Percentiles rank a stretch among this genome's conserved stretches.
Evolutionary conservation across 2,113 vertebrate genomes (phyloP).

Genomic region (Octodon degus): DNA sequence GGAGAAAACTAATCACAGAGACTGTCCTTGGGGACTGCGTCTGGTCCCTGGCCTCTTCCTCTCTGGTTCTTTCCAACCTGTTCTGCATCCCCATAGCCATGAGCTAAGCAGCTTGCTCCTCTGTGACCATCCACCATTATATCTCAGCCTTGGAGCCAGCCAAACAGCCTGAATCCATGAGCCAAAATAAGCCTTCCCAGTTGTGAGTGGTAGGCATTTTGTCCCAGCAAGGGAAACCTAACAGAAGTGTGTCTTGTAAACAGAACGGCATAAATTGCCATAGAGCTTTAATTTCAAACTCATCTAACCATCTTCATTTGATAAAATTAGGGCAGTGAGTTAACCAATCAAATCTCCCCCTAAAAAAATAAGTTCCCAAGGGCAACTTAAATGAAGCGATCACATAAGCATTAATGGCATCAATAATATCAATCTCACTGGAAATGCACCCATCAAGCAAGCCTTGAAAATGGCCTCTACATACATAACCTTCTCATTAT

Average conservation of each 20-base stretch:
- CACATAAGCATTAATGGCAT: background rate
- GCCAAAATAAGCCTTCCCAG: background rate
- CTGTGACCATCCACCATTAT: background rate
- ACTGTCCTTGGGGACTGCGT: background rate
- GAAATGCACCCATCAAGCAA: conserved; percentile 23
- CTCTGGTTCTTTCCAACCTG: background rate
- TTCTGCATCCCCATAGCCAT: background rate
- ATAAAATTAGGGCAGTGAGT: background rate
- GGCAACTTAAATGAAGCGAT: background rate
- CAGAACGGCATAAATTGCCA: background rate
- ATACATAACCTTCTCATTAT: background rate
- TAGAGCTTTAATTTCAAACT: conserved; percentile 27
- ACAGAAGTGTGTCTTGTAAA: background rate
- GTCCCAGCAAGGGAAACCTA: background rate
- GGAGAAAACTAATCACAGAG: background rate
- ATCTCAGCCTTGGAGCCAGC: background rate
- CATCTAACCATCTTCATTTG: background rate
- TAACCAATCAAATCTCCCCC: background rate
- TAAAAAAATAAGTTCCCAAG: background rate
- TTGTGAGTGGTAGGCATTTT: background rate
- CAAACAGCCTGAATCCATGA: background rate
- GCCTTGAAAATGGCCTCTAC: conserved; percentile 42
- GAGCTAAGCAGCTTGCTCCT: background rate
- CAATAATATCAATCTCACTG: conserved; percentile 1
- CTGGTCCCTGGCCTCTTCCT: background rate